Conservation (phyloP, 53 echinoderm and acorn worm species). For the Antedon mediterranea region DNA sequence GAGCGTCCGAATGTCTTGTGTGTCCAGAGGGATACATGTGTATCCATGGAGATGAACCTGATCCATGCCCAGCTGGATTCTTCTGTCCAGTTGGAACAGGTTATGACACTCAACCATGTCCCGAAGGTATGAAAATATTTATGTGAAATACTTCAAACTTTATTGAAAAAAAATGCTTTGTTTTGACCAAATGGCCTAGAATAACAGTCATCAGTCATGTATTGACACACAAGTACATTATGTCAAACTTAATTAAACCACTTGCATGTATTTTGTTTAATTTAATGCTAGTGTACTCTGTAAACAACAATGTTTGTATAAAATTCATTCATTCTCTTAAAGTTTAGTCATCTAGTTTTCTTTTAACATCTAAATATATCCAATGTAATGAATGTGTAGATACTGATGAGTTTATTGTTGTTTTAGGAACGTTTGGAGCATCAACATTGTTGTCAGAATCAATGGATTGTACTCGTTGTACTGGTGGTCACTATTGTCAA, state of each 20-base stretch:
- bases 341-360: too few species aligned
- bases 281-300: too few species aligned
- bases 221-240: too few species aligned
- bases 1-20: conserved; percentile 63
- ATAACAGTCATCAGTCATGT: too few species aligned
- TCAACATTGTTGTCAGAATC: conserved; percentile 33
- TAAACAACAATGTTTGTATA: too few species aligned
- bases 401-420: background rate
- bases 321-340: too few species aligned
- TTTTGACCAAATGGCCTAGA: too few species aligned
- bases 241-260: too few species aligned
- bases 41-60: conserved; percentile 47
- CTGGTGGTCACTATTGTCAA: conserved; percentile 74
- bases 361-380: background rate
- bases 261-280: too few species aligned
- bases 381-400: background rate
- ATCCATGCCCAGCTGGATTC: conserved; percentile 77
- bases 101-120: conserved; percentile 53
- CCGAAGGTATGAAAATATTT: conserved; percentile 28
- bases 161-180: too few species aligned
- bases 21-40: conserved; percentile 77
- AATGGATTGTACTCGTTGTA: conserved; percentile 59
- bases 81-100: conserved; percentile 80
- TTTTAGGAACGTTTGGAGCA: conserved; percentile 55
- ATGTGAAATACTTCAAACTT: background rate